These are phyloP conservation scores for Psittacula echo DNA, from an alignment of 2,797 vertebrate species.

Conservation along the genomic window DNA sequence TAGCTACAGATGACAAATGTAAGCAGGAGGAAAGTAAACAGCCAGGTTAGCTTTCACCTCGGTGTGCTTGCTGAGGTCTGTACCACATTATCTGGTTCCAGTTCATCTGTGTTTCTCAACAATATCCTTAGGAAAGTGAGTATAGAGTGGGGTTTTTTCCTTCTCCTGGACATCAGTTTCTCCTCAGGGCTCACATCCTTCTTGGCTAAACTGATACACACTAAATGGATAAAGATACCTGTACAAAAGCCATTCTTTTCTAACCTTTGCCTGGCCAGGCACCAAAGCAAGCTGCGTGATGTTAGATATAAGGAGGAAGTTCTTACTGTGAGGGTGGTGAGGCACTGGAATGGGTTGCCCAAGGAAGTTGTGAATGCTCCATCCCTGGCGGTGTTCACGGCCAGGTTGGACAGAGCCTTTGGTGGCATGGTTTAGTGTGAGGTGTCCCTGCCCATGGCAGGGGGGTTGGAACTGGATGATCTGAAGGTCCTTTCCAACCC, in stretches of 20 bases:
- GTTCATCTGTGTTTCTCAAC: not conserved
- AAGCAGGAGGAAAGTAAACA: slow-evolving; percentile 2
- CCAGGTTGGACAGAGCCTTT: no score
- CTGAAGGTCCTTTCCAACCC: no score
- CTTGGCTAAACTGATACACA: not conserved
- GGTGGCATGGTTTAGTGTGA: no score
- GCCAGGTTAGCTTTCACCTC: not conserved
- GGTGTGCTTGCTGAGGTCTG: not conserved
- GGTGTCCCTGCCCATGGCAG: no score
- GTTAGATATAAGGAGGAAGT: not conserved
- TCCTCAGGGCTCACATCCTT: not conserved
- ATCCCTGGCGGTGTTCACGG: no score
- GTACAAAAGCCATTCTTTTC: not conserved
- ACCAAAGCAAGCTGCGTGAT: not conserved
- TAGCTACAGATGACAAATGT: not conserved
- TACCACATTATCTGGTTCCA: not conserved
- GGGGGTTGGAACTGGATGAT: no score
- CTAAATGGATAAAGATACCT: not conserved
- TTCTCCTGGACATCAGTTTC: not conserved
- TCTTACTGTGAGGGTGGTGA: no score
- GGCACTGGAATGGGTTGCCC: no score
- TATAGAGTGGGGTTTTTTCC: not conserved
- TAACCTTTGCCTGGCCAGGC: not conserved
- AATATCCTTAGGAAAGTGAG: not conserved
- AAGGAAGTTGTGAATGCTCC: no score